Percentiles rank a stretch among this genome's conserved stretches.
Conservation (phyloP, 2,888 invertebrate species). For the Cosmopolites sordidus region DNA sequence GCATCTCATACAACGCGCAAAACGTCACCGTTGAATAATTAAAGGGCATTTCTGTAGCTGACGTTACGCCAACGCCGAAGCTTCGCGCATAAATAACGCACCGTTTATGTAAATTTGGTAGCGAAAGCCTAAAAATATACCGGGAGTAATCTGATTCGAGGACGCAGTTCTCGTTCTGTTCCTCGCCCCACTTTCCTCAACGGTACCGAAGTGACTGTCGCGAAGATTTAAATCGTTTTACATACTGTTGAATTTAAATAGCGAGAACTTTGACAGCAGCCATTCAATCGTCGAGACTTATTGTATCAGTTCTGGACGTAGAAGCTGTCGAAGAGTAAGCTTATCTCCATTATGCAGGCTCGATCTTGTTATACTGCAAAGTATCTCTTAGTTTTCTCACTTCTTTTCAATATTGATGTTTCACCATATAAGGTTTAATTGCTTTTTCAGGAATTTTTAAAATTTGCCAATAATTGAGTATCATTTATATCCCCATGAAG, state of each 20-base stretch:
- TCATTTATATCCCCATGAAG: too few species aligned
- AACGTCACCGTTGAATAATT: conserved; percentile 1
- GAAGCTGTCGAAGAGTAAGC: background rate
- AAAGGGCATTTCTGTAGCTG: background rate
- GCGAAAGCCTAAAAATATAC: background rate
- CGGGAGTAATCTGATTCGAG: background rate
- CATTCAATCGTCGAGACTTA: conserved; percentile 25
- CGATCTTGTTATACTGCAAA: background rate
- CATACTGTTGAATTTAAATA: conserved; percentile 35
- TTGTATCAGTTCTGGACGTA: conserved; percentile 28
- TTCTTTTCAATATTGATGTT: too few species aligned
- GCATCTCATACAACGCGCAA: background rate
- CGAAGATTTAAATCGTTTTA: conserved; percentile 28
- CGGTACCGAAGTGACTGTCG: conserved; percentile 6
- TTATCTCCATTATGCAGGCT: background rate
- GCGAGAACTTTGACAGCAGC: conserved; percentile 30
- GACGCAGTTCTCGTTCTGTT: too few species aligned
- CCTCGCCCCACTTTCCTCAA: too few species aligned
- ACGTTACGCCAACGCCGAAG: background rate
- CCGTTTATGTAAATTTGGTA: background rate
- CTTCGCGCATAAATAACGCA: background rate
- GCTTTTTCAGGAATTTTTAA: too few species aligned
- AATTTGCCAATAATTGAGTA: too few species aligned
- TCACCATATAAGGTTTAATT: too few species aligned
- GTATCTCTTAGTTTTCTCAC: too few species aligned